Evolutionary conservation across 2,113 vertebrate species (phyloP).

Genomic region (Eptatretus burgeri): DNA sequence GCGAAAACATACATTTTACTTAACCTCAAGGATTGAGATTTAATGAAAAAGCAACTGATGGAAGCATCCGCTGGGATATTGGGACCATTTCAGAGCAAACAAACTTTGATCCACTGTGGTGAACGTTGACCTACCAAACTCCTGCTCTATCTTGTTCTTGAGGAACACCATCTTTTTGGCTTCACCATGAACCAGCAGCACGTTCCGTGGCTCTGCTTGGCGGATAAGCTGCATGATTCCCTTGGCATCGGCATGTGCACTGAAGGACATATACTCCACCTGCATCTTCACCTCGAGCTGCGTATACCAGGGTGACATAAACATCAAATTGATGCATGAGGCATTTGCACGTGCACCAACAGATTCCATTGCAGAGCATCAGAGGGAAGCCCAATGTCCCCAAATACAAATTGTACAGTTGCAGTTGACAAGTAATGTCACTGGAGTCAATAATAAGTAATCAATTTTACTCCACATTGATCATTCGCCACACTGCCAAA

Average conservation of each 20-base stretch:
- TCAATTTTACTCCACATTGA: too few species aligned
- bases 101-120: not conserved
- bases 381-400: not conserved
- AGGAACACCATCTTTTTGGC: slow-evolving; percentile 92
- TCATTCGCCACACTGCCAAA: too few species aligned
- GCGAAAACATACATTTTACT: too few species aligned
- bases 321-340: not conserved
- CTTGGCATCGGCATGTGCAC: slow-evolving; percentile 70
- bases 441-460: not conserved
- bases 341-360: too few species aligned
- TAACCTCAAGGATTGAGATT: too few species aligned
- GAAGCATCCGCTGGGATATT: too few species aligned
- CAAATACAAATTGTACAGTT: slow-evolving; percentile 6
- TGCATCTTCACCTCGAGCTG: slow-evolving; percentile 90
- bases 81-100: too few species aligned
- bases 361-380: not conserved
- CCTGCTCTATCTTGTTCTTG: slow-evolving; percentile 84
- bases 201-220: slow-evolving; percentile 53
- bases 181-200: slow-evolving; percentile 70
- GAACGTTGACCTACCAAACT: slow-evolving; percentile 32
- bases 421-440: not conserved
- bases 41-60: too few species aligned
- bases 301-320: not conserved
- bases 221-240: slow-evolving; percentile 96
- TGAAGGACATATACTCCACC: slow-evolving; percentile 99